phyloP scores from a whole-genome alignment of 2,888 invertebrate species.

The Psylliodes chrysocephalus region DNA sequence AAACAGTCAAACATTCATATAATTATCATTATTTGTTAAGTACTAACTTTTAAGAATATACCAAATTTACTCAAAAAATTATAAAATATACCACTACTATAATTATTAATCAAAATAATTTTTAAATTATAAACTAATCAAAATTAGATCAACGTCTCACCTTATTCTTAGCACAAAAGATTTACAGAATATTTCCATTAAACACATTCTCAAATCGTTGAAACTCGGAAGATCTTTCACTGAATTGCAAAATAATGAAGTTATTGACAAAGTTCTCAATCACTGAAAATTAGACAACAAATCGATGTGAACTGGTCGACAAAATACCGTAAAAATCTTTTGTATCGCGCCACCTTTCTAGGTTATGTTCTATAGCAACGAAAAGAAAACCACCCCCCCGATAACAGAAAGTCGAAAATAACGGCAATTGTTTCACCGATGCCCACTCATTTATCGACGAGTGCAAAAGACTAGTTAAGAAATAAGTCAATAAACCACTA shows the following conservation, averaged over 20 bases:
- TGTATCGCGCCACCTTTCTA: constrained; percentile 2
- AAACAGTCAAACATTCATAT: no score
- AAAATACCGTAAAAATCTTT: constrained; percentile 9
- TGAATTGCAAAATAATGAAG: not conserved
- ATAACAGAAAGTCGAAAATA: constrained; percentile 8
- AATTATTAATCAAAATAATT: no score
- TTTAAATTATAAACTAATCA: no score
- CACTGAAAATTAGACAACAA: constrained; percentile 30
- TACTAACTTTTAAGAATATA: no score
- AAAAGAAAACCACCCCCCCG: constrained; percentile 20
- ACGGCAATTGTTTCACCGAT: constrained; percentile 14
- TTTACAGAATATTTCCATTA: not conserved
- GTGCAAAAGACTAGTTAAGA: constrained; percentile 47
- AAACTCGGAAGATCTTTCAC: not conserved
- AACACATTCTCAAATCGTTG: not conserved
- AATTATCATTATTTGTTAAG: no score
- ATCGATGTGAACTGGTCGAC: constrained; percentile 11
- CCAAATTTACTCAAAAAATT: no score
- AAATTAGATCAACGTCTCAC: no score
- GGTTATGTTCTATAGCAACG: constrained; percentile 22
- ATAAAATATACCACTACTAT: no score
- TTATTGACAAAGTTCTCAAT: constrained; percentile 26
- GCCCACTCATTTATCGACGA: constrained; percentile 30
- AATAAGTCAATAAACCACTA: constrained; percentile 61
- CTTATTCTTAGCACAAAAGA: no score